Conservation (phyloP, 2,113 vertebrate species). For the Rhinoptilus africanus region DNA sequence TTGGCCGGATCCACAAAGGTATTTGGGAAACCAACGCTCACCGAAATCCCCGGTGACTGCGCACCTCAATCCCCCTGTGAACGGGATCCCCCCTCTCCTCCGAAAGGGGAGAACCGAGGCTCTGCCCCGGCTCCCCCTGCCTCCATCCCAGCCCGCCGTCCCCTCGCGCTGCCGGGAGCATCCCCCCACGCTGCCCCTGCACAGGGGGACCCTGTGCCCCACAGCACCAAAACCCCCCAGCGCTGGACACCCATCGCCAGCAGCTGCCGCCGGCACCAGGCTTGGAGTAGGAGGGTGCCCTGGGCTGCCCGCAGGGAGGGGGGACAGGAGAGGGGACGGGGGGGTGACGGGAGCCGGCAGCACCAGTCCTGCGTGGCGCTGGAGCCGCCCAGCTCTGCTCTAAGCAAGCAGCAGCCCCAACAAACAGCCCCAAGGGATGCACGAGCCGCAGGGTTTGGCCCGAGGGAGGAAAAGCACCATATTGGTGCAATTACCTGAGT, state of each 20-base stretch:
- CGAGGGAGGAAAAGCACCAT: not conserved
- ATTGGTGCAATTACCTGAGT: not conserved
- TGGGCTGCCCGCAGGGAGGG: not conserved
- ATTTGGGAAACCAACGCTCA: not conserved
- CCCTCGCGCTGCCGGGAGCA: not conserved
- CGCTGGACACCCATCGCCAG: fast-evolving
- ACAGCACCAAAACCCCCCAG: not conserved
- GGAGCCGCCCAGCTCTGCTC: not conserved
- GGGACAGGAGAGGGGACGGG: no score
- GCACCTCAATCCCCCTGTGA: not conserved
- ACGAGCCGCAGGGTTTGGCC: not conserved
- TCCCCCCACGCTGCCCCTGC: not conserved
- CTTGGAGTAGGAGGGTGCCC: not conserved
- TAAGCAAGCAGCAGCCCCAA: not conserved
- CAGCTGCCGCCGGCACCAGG: fast-evolving
- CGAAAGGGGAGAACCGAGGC: fast-evolving
- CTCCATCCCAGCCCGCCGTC: not conserved
- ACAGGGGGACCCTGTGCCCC: fast-evolving
- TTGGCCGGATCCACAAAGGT: not conserved
- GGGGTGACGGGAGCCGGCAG: not conserved
- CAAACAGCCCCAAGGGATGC: not conserved
- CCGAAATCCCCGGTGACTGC: fast-evolving
- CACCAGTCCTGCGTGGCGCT: fast-evolving
- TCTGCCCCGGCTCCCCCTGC: fast-evolving
- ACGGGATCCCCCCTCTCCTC: not conserved